Conservation (phyloP, 2,888 invertebrate species). For the Panzeria rudis region DNA sequence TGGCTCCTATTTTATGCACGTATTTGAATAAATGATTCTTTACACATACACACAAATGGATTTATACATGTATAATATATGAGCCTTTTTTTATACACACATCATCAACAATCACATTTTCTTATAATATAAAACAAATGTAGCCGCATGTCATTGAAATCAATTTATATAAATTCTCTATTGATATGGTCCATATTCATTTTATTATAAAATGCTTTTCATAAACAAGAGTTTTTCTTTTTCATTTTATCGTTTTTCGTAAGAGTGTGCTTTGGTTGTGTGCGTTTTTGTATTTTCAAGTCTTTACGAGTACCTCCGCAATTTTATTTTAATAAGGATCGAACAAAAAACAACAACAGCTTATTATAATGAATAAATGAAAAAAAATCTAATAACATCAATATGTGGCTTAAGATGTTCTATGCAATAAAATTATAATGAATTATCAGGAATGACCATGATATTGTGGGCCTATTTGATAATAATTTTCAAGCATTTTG, state of each 20-base stretch:
- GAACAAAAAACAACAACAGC: constrained; percentile 3
- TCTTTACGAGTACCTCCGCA: constrained; percentile 14
- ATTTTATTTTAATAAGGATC: constrained; percentile 28
- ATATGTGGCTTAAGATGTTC: constrained; percentile 32
- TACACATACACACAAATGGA: neutral
- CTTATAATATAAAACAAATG: constrained; percentile 20
- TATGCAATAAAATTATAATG: constrained; percentile 18
- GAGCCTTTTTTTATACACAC: neutral
- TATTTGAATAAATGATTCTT: constrained; percentile 35
- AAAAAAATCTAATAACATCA: constrained; percentile 44
- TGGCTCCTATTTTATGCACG: constrained; percentile 41
- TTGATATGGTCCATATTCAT: constrained; percentile 20
- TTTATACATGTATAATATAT: neutral
- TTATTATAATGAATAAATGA: constrained; percentile 17
- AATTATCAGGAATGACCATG: constrained; percentile 13
- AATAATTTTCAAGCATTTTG: neutral
- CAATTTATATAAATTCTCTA: constrained; percentile 46
- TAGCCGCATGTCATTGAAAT: constrained; percentile 34
- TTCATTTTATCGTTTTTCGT: neutral
- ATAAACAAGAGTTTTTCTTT: constrained; percentile 18
- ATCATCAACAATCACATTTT: constrained; percentile 22
- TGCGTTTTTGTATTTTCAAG: neutral
- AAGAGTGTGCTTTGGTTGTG: constrained; percentile 37
- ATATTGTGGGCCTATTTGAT: neutral
- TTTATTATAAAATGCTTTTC: constrained; percentile 15